Evolutionary conservation across 2,797 vertebrate species (phyloP).

Genomic region (Monodelphis domestica): DNA sequence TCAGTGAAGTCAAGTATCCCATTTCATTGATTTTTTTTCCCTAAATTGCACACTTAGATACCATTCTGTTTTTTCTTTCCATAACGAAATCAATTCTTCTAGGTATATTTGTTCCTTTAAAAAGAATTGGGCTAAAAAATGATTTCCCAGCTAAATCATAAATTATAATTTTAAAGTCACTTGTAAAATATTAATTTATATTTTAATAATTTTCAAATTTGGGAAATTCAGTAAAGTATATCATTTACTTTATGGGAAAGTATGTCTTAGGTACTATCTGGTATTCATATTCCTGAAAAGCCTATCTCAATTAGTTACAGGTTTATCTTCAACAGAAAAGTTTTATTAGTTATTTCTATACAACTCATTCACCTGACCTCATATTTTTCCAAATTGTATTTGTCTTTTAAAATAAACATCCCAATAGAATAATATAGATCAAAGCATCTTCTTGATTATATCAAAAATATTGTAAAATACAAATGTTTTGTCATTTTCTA

Average conservation of each 20-base stretch:
- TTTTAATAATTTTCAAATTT: slow-evolving; percentile 38
- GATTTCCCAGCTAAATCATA: slow-evolving; percentile 6
- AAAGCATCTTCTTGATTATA: not conserved
- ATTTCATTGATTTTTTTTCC: slow-evolving; percentile 51
- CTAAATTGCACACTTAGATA: slow-evolving; percentile 34
- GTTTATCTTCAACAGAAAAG: slow-evolving; percentile 31
- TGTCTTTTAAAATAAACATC: slow-evolving; percentile 5
- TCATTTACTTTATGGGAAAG: not conserved
- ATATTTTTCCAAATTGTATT: slow-evolving; percentile 1
- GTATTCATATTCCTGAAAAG: not conserved
- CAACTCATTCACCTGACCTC: slow-evolving; percentile 1
- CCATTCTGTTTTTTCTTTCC: slow-evolving; percentile 29
- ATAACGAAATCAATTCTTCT: not conserved
- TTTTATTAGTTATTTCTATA: slow-evolving; percentile 5
- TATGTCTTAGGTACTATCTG: not conserved
- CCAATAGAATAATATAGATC: slow-evolving; percentile 17
- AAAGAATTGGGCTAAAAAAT: slow-evolving; percentile 23
- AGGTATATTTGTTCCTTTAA: slow-evolving; percentile 26
- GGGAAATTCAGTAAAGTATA: slow-evolving; percentile 26
- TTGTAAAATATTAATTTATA: slow-evolving; percentile 16
- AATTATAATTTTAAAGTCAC: slow-evolving; percentile 39
- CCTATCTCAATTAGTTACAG: slow-evolving; percentile 35
- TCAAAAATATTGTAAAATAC: not conserved
- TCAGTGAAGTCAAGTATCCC: slow-evolving; percentile 36
- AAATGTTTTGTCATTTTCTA: not conserved